Percentiles rank a stretch among this genome's conserved stretches.
These are phyloP conservation scores for Eonycteris spelaea DNA, from an alignment of 2,113 vertebrate genomes.

Conservation along the genomic window DNA sequence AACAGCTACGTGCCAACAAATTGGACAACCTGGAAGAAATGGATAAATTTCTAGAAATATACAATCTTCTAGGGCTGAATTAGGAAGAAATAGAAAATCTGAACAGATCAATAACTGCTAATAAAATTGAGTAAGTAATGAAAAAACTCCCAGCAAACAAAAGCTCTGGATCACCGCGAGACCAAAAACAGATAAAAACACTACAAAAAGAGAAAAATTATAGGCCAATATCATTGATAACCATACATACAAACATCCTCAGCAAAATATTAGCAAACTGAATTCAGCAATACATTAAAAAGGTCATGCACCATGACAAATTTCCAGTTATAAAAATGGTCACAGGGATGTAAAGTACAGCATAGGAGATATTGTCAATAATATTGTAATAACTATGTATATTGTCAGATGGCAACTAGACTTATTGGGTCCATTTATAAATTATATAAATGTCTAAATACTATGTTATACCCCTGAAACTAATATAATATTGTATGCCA, in stretches of 20 bases:
- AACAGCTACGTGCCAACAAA: not conserved
- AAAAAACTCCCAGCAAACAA: not conserved
- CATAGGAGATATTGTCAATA: not conserved
- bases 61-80: not conserved
- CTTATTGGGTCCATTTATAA: not conserved
- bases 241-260: too few relatives aligned
- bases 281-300: too few relatives aligned
- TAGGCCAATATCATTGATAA: too few relatives aligned
- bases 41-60: too few relatives aligned
- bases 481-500: not conserved
- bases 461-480: not conserved
- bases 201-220: too few relatives aligned
- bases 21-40: not conserved
- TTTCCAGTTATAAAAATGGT: not conserved
- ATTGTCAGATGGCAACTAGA: not conserved
- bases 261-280: too few relatives aligned
- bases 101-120: not conserved
- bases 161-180: too few relatives aligned
- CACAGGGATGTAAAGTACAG: not conserved
- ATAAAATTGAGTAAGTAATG: not conserved
- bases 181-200: too few relatives aligned
- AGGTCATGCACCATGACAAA: too few relatives aligned
- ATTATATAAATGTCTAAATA: not conserved
- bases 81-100: not conserved
- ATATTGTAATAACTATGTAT: not conserved